These are phyloP conservation scores for Triplophysa rosa DNA, from an alignment of 2,113 vertebrate species.

Conservation along the genomic window DNA sequence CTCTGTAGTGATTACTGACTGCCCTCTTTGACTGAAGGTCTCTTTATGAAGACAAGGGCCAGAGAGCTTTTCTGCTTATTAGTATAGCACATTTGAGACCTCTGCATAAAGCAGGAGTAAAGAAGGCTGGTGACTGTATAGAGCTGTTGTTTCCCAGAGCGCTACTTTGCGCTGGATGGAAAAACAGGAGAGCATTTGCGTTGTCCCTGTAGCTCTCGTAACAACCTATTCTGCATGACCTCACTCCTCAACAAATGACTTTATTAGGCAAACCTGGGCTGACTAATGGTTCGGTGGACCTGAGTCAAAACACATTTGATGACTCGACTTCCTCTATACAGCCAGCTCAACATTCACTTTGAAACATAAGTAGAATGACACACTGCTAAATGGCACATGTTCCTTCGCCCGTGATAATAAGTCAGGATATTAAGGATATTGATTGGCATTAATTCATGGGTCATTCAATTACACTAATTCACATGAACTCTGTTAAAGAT, in stretches of 20 bases:
- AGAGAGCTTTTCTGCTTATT: conserved; percentile 29
- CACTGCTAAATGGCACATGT: background rate
- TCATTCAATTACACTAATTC: background rate
- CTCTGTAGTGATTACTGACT: conserved; percentile 18
- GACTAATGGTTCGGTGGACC: conserved; percentile 9
- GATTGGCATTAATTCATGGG: background rate
- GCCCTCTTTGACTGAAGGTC: conserved; percentile 11
- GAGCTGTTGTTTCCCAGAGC: conserved; percentile 10
- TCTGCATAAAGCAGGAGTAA: background rate
- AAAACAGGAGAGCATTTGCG: background rate
- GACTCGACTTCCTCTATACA: background rate
- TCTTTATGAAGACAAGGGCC: conserved; percentile 25
- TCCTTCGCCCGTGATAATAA: background rate
- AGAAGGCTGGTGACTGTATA: conserved; percentile 1
- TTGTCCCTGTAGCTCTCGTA: background rate
- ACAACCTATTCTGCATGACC: conserved; percentile 12
- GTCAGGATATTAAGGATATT: background rate
- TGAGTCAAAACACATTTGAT: conserved; percentile 22
- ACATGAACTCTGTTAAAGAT: background rate
- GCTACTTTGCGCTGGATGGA: background rate
- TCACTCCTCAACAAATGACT: background rate
- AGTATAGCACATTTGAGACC: background rate
- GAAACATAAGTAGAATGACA: background rate
- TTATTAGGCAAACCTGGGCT: background rate
- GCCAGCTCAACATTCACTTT: background rate